Evolutionary conservation across 1,140 invertebrate genomes (phyloP), one percentile per base, ranked within the genome.

Genomic region (Plodia interpunctella): DNA sequence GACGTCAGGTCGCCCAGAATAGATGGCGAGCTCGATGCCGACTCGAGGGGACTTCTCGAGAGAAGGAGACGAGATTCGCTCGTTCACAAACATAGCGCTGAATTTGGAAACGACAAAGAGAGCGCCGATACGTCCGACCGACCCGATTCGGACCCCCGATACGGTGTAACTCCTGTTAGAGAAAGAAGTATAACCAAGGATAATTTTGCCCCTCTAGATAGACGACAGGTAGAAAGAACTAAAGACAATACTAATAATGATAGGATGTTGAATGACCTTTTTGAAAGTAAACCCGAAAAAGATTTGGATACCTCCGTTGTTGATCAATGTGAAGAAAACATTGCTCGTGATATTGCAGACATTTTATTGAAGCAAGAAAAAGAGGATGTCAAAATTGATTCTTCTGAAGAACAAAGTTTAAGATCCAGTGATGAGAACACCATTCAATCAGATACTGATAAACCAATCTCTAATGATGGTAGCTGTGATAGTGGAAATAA

Each of bases 401-500:
- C 57, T 5, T 50, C 60, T 55, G 10, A 59, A 21, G 54, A 62
- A 32, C 8, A 6, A 18, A 68, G 65, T 28, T 62, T 18, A 62
- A 58, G 70, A 58, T 64, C 60, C 49, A 67, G 56, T 15, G 65
- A 60, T 30, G 73, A 78, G 49, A 63, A 59, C 62, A 35, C 3
- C 30, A 60, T 60, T 21, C 75, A 74, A 60, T 51, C 38, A n/a
- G 15, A 44, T 44, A 0, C 38, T 44, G 38, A 15, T 44, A 15
- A 15, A 35, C 13, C 32, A 15, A n/a, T 44, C 38, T 17, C 38
- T 15, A 44, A n/a, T 44, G 38, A 44, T 15, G 15, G n/a, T 5
- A 44, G 5, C 38, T 44, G 38, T 57, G 66, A 68, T 55, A 9
- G 8, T 15, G 72, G 79, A 59, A 74, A 32, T 59, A 80, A 73